Evolutionary conservation across 2,888 invertebrate species (phyloP), one percentile per base, ranked within the genome.

Genomic region (Diaprepes abbreviatus): DNA sequence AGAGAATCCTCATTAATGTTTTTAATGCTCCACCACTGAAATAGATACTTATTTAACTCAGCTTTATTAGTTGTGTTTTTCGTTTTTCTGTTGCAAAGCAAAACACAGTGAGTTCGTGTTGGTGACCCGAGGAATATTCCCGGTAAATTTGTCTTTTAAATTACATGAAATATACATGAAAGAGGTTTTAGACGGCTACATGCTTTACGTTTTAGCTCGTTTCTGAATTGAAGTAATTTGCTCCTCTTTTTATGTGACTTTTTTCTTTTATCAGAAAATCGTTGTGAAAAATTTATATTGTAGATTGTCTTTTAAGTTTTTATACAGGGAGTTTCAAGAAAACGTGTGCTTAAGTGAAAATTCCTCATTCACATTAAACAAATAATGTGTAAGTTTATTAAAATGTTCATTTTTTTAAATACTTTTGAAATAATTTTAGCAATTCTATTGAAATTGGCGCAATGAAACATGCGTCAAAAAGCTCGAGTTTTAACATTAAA

Each of bases 91-190:
- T 43, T 55, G 45, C 31, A 28, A 19, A 35, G 55, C 55, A 35
- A 14, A 50, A 50, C 48, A 24, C 16, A 31, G 48, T 28, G 12
- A 38, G 60, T 45, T 50, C 33, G 50, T 60, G 60, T 48, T 50
- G 31, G 35, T 48, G 60, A 50, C 36, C 48, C 24, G 60, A 35
- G 43, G 21, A 50, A 50, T 60, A 50, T 50, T 48, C 60, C 35
- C 36, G 43, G 48, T 43, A 33, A 60, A 60, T 60, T 60, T 60
- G 60, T 60, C 60, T 60, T 60, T 48, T 60, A 60, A 60, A 60
- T 60, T 60, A 60, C 60, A 60, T 60, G 60, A 35, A 60, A 60
- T 60, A 33, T 60, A 60, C 48, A 60, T 60, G 60, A 50, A 60
- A 60, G 60, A 60, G 60, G 60, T 35, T 60, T 60, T 48, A 60